Conservation (phyloP, 2,113 vertebrate genomes). For the Mus spicilegus region DNA sequence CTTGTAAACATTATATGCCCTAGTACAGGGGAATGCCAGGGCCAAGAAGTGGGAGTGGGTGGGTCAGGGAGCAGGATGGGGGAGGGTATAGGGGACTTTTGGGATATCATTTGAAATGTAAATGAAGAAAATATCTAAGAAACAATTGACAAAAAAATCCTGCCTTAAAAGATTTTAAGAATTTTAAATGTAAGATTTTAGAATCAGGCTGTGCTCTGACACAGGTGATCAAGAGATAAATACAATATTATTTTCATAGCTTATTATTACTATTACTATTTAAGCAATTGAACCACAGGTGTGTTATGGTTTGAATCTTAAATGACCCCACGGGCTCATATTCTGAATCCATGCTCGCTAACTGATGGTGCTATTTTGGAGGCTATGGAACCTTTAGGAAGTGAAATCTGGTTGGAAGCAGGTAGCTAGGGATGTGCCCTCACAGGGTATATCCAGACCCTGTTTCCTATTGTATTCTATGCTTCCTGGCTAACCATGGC, state of each 20-base stretch:
- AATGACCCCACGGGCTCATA: neutral
- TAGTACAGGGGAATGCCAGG: too few relatives aligned
- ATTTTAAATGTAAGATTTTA: neutral
- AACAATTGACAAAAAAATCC: too few relatives aligned
- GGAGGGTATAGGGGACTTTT: too few relatives aligned
- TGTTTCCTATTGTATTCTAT: neutral
- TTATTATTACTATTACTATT: neutral
- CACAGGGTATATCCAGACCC: neutral
- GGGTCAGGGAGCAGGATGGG: too few relatives aligned
- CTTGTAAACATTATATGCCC: too few relatives aligned
- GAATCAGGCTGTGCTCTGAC: neutral
- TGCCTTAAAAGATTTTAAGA: neutral
- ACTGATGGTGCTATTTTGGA: neutral
- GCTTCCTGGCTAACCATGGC: neutral
- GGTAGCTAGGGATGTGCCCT: neutral
- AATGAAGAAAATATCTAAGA: too few relatives aligned
- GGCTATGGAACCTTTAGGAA: neutral
- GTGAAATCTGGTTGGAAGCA: neutral
- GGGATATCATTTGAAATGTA: too few relatives aligned
- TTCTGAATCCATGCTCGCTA: neutral
- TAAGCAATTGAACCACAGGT: neutral
- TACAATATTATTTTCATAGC: neutral
- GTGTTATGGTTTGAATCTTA: neutral
- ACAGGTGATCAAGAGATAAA: neutral
- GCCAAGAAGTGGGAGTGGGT: too few relatives aligned